Base-by-base conservation (phyloP, 2,888 invertebrate genomes). In the Cerastoderma edule region DNA sequence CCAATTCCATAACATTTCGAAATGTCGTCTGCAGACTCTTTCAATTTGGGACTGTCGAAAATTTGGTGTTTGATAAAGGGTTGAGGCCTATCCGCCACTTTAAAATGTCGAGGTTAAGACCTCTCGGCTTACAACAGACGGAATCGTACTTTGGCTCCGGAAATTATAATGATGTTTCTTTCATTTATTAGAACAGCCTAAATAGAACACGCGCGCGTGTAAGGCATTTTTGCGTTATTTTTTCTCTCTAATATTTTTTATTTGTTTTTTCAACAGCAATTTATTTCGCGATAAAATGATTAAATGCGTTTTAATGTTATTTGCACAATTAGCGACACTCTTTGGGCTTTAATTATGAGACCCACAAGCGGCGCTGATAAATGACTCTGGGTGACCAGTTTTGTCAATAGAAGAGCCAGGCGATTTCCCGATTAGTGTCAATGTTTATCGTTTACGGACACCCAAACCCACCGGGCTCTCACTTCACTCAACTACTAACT, bases 391-490 rank as follows among this genome's bases (percentile, higher is more conserved):
- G 33, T 46, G 65, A 50, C 56, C 44, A 60, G 10, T 33, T 53
- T 66, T 54, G 69, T 70, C 72, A 77, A 72, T 60, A 67, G 63
- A 44, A 46, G 54, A 68, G 74, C 56, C 75, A 72, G 53, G 57
- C n/a, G 54, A 48, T 78, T 54, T 65, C 54, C 24, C 46, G 70
- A 60, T 72, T 73, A 74, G 78, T 72, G 78, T 72, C 72, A 68
- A n/a, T 75, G 74, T 72, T 72, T 78, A 53, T 72, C 50, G 28
- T 63, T 70, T 67, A 50, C 48, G 54, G 67, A 78, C 78, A 78
- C 77, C 72, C 32, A 44, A 30, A 16, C 30, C 10, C 13, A 28
- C 28, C 24, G 24, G n/a, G 22, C 22, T 22, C 57, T 57, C 30
- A 28, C 33, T 57, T 57, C 24, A 57, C 24, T n/a, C n/a, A n/a